Base-by-base conservation (phyloP, 2,113 vertebrate species). In the Petrocephalus zakoni region DNA sequence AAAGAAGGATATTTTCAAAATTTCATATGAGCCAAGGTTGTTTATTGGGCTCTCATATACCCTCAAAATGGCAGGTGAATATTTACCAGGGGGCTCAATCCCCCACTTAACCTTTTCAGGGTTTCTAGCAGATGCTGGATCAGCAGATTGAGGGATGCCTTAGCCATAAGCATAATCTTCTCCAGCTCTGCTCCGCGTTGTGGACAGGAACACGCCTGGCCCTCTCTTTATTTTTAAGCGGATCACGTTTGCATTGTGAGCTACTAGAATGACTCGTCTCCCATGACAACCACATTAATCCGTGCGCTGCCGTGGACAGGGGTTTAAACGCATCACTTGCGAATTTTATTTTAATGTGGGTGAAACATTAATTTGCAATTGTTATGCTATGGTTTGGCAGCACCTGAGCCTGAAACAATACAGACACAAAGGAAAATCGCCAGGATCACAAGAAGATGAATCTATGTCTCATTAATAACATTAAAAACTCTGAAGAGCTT, bases 271-370 rank as follows among this genome's bases (percentile, higher is more conserved):
- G 72, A 78, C 72, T 78, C 34, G 29, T 34, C 72, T 78, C 72
- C 72, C 72, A 78, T 78, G 72, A 78, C 72, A 78, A 78, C 72
- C 72, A 78, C 72, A 78, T 78, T 78, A 78, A 78, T 78, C 72
- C 34, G 15, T 11, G 5, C 72, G 37, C 13, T 15, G 34, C 29
- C 15, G 15, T 42, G 72, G 68, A 75, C 5, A 11, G 72, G 42
- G 72, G 72, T 78, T 78, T 42, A 78, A 78, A 42, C 34, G 37
- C 29, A 78, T 78, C 72, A 78, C 13, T 78, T 17, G 4, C 72
- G 5, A 78, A 78, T 78, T 78, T 78, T 42, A 78, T 42, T 78
- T 34, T 78, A 78, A 78, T 78, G 17, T 42, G 29, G 15, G 34
- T 37, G 72, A 78, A 78, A 42, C 34, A 42, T 78, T 22, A 13